Evolutionary conservation across 2,113 vertebrate genomes (phyloP).

Genomic region (Pantherophis guttatus): DNA sequence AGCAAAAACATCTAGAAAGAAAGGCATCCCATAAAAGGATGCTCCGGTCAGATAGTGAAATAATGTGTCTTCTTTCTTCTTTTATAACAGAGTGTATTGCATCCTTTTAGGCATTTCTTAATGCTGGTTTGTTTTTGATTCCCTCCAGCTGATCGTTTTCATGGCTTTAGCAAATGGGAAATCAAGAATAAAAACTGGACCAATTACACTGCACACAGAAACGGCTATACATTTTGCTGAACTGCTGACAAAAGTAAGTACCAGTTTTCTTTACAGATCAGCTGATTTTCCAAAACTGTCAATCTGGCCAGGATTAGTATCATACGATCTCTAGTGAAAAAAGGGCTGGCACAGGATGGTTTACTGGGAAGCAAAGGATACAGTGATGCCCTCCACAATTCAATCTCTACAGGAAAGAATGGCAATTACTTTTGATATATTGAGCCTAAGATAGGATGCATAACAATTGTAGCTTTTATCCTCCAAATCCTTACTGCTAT

Average conservation of each 20-base stretch:
- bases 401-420: neutral
- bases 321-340: neutral
- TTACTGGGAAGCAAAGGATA: neutral
- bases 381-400: neutral
- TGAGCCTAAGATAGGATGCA: neutral
- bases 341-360: neutral
- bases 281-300: neutral
- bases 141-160: conserved; percentile 88
- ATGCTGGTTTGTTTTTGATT: neutral
- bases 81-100: neutral
- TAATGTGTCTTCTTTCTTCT: neutral
- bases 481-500: neutral
- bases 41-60: neutral
- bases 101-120: conserved; percentile 5
- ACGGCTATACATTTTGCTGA: conserved; percentile 94
- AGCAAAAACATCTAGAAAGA: neutral
- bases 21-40: neutral
- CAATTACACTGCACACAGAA: conserved; percentile 90
- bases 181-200: conserved; percentile 87
- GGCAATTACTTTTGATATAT: neutral
- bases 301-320: neutral
- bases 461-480: neutral
- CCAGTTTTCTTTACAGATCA: neutral
- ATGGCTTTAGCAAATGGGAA: conserved; percentile 93
- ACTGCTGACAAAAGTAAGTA: conserved; percentile 84